Percentiles rank a stretch among this genome's conserved stretches.
Evolutionary conservation across 23 tunicate species (phyloP).

Genomic region (Ascidia mentula): DNA sequence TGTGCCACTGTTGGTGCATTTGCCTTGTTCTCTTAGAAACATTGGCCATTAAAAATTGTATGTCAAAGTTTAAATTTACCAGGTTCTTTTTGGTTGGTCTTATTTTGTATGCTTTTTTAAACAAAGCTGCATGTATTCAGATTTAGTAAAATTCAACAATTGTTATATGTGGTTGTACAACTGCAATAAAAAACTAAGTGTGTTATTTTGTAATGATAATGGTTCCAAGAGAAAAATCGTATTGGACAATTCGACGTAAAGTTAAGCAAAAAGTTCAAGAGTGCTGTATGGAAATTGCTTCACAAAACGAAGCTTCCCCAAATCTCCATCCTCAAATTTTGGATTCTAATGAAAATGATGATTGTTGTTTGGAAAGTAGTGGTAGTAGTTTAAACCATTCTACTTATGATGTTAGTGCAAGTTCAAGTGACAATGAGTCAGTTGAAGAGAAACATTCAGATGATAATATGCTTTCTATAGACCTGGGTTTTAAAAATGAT

Average conservation of each 20-base stretch:
- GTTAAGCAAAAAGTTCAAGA: constrained; percentile 15
- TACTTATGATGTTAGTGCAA: not conserved
- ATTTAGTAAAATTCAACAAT: not conserved
- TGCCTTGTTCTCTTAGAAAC: not conserved
- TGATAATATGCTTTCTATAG: constrained; percentile 1
- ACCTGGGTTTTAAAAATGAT: constrained; percentile 4
- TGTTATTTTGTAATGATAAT: constrained; percentile 1
- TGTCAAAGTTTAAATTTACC: not conserved
- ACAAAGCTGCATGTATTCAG: constrained; percentile 1
- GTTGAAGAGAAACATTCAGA: constrained; percentile 6
- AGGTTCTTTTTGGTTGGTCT: constrained; percentile 1
- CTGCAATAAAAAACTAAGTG: constrained; percentile 8
- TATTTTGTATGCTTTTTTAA: not conserved
- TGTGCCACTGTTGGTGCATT: constrained; percentile 10
- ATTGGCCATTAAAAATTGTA: not conserved
- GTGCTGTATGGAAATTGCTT: not conserved
- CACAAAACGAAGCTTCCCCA: constrained; percentile 2
- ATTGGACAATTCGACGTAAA: constrained; percentile 22
- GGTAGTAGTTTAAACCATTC: constrained; percentile 2
- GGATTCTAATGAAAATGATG: not conserved
- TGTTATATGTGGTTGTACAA: not conserved
- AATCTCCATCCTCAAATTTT: constrained; percentile 1
- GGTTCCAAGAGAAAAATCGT: constrained; percentile 11
- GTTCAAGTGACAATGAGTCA: constrained; percentile 10
- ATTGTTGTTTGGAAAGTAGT: not conserved